These are phyloP conservation scores for Drosophila suzukii DNA, from an alignment of 1,140 invertebrate genomes.

Conservation along the genomic window DNA sequence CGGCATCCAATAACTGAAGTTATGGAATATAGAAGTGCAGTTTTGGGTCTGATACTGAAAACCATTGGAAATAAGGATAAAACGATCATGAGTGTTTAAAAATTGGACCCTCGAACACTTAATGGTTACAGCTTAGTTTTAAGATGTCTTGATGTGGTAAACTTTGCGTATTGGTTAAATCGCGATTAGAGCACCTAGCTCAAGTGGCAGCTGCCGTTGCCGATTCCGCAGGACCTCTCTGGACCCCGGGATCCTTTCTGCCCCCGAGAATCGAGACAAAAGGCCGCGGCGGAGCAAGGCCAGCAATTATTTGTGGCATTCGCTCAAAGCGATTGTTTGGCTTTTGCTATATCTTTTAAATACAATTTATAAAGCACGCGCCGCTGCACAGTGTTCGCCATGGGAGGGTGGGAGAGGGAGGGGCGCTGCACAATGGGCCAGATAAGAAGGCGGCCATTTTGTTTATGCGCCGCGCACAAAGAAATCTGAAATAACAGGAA, in stretches of 20 bases:
- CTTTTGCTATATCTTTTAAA: constrained; percentile 72
- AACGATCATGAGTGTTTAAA: too few relatives aligned
- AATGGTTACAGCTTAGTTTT: neutral
- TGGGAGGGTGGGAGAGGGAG: neutral
- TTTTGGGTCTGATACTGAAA: too few relatives aligned
- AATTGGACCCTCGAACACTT: too few relatives aligned
- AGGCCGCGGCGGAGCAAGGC: constrained; percentile 34
- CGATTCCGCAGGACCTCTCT: constrained; percentile 9
- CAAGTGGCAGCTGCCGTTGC: constrained; percentile 30
- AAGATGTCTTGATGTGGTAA: neutral
- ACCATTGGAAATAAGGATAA: too few relatives aligned
- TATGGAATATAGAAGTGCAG: too few relatives aligned
- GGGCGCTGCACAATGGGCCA: constrained; percentile 41
- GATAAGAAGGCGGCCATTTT: constrained; percentile 76
- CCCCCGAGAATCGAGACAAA: constrained; percentile 39
- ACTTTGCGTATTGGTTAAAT: constrained; percentile 12
- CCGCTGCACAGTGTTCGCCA: constrained; percentile 34
- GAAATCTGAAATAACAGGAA: constrained; percentile 58
- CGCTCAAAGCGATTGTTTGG: constrained; percentile 68
- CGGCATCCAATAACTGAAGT: too few relatives aligned
- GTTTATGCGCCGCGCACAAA: constrained; percentile 72
- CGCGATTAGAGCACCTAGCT: constrained; percentile 70
- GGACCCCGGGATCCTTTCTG: constrained; percentile 6
- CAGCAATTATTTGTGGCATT: constrained; percentile 74
- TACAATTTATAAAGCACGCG: constrained; percentile 79